Evolutionary conservation across 2,113 vertebrate genomes (phyloP).

Genomic region (Triplophysa siluroides): DNA sequence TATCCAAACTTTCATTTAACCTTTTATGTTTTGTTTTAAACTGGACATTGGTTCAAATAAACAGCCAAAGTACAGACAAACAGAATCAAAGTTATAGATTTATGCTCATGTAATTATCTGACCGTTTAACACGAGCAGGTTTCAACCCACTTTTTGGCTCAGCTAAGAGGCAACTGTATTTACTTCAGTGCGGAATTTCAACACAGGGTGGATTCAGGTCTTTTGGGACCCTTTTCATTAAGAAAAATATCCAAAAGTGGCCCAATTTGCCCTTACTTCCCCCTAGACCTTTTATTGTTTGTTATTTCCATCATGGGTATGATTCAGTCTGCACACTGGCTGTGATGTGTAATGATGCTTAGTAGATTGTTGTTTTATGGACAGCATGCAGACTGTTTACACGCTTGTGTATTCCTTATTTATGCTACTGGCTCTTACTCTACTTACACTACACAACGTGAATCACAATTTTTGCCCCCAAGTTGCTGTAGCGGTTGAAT

Average conservation of each 20-base stretch:
- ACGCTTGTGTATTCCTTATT: slow-evolving; percentile 44
- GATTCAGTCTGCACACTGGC: slow-evolving; percentile 53
- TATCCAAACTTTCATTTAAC: neutral
- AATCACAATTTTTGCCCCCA: too few species aligned
- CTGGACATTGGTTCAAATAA: slow-evolving; percentile 55
- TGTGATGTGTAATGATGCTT: slow-evolving; percentile 46
- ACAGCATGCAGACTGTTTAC: slow-evolving; percentile 37
- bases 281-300: slow-evolving; percentile 62
- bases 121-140: slow-evolving; percentile 49
- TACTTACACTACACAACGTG: too few species aligned
- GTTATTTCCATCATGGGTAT: slow-evolving; percentile 71
- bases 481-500: too few species aligned
- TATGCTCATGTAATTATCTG: slow-evolving; percentile 36
- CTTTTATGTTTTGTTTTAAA: neutral
- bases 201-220: slow-evolving; percentile 53
- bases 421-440: slow-evolving; percentile 12
- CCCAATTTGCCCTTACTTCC: too few species aligned
- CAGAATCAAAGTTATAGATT: neutral
- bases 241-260: slow-evolving; percentile 57
- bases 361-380: slow-evolving; percentile 62
- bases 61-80: slow-evolving; percentile 17
- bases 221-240: slow-evolving; percentile 45
- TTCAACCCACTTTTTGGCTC: slow-evolving; percentile 29
- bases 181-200: neutral
- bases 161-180: neutral